These are phyloP conservation scores for Epizoanthus ramosus DNA, from an alignment of 92 coral and sea anemone genomes.

Conservation along the genomic window DNA sequence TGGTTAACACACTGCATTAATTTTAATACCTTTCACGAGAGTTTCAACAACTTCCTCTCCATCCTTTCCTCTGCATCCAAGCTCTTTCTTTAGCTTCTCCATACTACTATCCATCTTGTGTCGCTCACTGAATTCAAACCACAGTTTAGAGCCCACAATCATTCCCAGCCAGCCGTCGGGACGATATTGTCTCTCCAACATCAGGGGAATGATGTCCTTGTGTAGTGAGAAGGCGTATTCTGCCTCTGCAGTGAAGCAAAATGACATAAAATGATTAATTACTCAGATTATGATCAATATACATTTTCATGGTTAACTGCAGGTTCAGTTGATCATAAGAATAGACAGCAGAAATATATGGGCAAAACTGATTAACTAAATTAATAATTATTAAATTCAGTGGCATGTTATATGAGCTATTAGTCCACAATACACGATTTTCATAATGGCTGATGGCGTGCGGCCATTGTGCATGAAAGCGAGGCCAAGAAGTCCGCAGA, in stretches of 20 bases:
- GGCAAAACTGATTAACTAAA: no score
- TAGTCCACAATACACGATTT: no score
- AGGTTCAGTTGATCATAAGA: no score
- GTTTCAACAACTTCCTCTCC: conserved; percentile 18
- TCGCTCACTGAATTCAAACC: conserved; percentile 77
- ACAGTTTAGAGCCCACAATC: conserved; percentile 83
- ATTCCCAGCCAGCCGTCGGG: conserved; percentile 93
- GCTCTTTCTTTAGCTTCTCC: conserved; percentile 68
- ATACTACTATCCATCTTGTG: conserved; percentile 55
- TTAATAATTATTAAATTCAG: no score
- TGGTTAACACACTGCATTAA: not conserved
- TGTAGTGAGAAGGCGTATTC: conserved; percentile 82
- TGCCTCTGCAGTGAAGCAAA: conserved; percentile 58
- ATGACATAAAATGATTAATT: not conserved
- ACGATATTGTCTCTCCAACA: conserved; percentile 75
- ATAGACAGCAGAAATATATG: no score
- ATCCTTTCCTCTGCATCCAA: conserved; percentile 67
- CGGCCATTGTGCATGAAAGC: no score
- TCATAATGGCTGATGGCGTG: no score
- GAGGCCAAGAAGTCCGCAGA: no score
- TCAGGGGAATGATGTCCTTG: conserved; percentile 78
- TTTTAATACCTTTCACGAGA: not conserved
- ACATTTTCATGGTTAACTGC: not conserved
- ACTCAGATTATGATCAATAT: not conserved
- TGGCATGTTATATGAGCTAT: no score